A percentile compares a stretch with the other conserved stretches of the same genome.
These are phyloP conservation scores for Drosophila varians DNA, from an alignment of 1,140 invertebrate genomes.

Conservation along the genomic window DNA sequence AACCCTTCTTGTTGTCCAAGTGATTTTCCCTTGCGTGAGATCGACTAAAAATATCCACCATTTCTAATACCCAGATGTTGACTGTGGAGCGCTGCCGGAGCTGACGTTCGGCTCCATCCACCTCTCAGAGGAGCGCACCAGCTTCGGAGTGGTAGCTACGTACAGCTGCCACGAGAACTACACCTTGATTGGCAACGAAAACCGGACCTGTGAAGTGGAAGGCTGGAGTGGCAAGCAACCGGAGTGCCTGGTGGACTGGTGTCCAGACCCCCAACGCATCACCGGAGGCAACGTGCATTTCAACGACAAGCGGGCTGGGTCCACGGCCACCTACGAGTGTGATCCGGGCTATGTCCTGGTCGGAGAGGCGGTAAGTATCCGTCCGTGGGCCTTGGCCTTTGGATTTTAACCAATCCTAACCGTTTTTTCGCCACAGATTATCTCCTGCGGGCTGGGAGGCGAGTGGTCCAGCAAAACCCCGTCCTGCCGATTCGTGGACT, in stretches of 20 bases:
- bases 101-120: conserved; percentile 90
- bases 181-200: conserved; percentile 90
- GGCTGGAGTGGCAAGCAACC: conserved; percentile 93
- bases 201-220: conserved; percentile 90
- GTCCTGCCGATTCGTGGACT: conserved; percentile 93
- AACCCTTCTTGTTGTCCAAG: no score
- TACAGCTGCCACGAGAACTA: conserved; percentile 94
- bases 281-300: conserved; percentile 89
- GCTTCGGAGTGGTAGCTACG: conserved; percentile 89
- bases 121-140: conserved; percentile 88
- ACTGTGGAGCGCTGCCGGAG: conserved; percentile 89
- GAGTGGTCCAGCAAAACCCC: conserved; percentile 92
- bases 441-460: conserved; percentile 92
- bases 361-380: conserved; percentile 91
- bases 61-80: conserved; percentile 90
- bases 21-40: no score
- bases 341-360: conserved; percentile 93
- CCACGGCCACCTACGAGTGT: conserved; percentile 91
- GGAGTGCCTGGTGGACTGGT: conserved; percentile 93
- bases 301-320: conserved; percentile 89
- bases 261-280: conserved; percentile 90
- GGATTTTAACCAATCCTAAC: conserved; percentile 10
- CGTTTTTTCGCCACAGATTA: conserved; percentile 84
- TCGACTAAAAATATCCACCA: no score
- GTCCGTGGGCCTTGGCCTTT: no score